Percentiles rank a stretch among this genome's conserved stretches.
phyloP scores from a whole-genome alignment of 2,113 vertebrate species.

The Hypanus sabinus region DNA sequence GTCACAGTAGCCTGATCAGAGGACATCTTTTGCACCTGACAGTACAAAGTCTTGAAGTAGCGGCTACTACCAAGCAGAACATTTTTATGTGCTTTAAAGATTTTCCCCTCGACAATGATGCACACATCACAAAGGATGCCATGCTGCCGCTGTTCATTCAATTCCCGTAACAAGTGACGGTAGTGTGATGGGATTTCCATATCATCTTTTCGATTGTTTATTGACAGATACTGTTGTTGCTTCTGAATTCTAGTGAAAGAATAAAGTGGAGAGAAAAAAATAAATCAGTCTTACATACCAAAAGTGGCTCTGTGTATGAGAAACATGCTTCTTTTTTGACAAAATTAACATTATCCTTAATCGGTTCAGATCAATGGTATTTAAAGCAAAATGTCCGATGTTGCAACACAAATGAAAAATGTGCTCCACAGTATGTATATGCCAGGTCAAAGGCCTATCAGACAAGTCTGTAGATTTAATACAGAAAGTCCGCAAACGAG shows the following conservation, averaged over 20 bases:
- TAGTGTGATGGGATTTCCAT: conserved; percentile 99
- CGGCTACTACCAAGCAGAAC: conserved; percentile 91
- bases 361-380: too few relatives aligned
- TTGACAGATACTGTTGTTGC: conserved; percentile 56
- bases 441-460: too few relatives aligned
- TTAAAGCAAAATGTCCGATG: not conserved
- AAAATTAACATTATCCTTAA: too few relatives aligned
- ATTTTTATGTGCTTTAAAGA: conserved; percentile 95
- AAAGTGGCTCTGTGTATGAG: not conserved
- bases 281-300: not conserved
- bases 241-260: conserved; percentile 16
- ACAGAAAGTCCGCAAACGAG: too few relatives aligned
- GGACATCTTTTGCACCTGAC: conserved; percentile 85
- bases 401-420: too few relatives aligned
- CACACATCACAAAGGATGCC: conserved; percentile 93
- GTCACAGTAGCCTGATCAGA: conserved; percentile 88
- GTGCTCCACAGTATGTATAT: too few relatives aligned
- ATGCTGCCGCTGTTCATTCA: conserved; percentile 91
- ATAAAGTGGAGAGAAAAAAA: not conserved
- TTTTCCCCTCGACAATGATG: conserved; percentile 91
- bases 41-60: conserved; percentile 97
- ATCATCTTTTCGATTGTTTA: conserved; percentile 96
- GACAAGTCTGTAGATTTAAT: too few relatives aligned
- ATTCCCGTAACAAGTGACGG: conserved; percentile 87
- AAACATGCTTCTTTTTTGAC: too few relatives aligned